phyloP scores from a whole-genome alignment of 2,113 vertebrate species.

The Trematomus loennbergii region DNA sequence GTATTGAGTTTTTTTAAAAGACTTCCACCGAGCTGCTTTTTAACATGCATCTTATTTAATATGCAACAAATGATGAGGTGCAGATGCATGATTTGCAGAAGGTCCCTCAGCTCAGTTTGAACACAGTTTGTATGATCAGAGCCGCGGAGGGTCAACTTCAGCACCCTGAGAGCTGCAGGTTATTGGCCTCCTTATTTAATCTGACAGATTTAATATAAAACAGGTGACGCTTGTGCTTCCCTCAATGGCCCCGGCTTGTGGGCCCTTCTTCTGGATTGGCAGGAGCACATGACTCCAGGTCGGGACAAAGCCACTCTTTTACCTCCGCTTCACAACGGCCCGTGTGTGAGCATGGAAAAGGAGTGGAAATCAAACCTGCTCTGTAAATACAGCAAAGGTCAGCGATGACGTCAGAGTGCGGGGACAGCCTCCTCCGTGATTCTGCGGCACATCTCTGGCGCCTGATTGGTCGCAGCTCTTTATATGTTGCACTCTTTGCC shows the following conservation, averaged over 20 bases:
- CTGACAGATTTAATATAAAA: conserved; percentile 80
- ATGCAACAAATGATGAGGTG: not conserved
- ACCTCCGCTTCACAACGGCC: conserved; percentile 76
- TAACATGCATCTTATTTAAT: not conserved
- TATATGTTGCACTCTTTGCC: conserved; percentile 71
- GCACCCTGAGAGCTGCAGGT: conserved; percentile 49
- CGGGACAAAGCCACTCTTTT: conserved; percentile 83
- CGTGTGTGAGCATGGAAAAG: conserved; percentile 80
- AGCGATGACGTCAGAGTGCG: conserved; percentile 74
- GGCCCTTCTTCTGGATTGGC: conserved; percentile 74
- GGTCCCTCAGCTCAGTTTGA: not conserved
- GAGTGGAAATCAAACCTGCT: conserved; percentile 79
- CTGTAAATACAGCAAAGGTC: conserved; percentile 83
- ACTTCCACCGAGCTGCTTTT: too few relatives aligned
- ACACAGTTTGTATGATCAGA: conserved; percentile 33
- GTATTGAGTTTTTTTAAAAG: too few relatives aligned
- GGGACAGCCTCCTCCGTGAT: conserved; percentile 58
- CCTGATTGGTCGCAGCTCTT: conserved; percentile 64
- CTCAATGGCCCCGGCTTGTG: conserved; percentile 62
- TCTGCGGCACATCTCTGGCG: conserved; percentile 61
- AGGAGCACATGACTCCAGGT: conserved; percentile 70
- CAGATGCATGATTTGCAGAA: conserved; percentile 1
- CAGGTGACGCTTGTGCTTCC: conserved; percentile 75
- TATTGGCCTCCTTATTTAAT: conserved; percentile 78
- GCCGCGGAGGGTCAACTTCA: conserved; percentile 32